Base-by-base conservation (phyloP, 1,140 invertebrate genomes). In the Euwallacea similis region DNA sequence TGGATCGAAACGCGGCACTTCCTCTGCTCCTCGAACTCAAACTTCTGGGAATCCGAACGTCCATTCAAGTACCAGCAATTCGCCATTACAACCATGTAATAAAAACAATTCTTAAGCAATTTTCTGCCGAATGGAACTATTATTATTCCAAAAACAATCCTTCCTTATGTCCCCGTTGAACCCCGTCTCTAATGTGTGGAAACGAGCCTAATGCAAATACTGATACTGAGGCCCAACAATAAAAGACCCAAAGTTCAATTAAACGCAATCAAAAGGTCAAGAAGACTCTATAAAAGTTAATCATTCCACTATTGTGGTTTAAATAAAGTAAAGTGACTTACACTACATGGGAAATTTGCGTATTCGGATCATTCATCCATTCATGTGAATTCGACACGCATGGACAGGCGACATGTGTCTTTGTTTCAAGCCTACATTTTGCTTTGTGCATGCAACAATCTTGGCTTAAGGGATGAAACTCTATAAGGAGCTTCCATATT, bases 181-280 rank as follows among this genome's bases (percentile, higher is more conserved):
- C 21, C 21, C 21, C 21, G 21, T 33, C 21, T 33, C 21, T 33
- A 4, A 4, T 33, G 21, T 33, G 21, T 33, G 21, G 21, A 50
- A 50, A 2, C 13, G 13, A 50, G 9, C 46, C 9, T 50, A 50
- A 50, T 50, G 46, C 9, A 11, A 50, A 50, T 50, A 13, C 46
- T 11, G 46, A 50, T 50, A 50, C 9, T 50, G 9, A 6, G 9
- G 46, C 13, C 46, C 1, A 10, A 11, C 9, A 10, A 11, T 10
- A 11, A 50, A 50, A 11, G 13, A 50, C 46, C 9, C 46, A 13
- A 50, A 50, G 46, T 50, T 50, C 46, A 50, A 50, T 50, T 50
- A 11, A 50, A 50, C 46, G 46, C 13, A 50, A 50, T 50, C 46
- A 50, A 50, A 50, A 50, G 46, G 46, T 50, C 46, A 50, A 50